These are phyloP conservation scores for Phrynocephalus forsythii DNA, from an alignment of 2,797 vertebrate genomes.

Conservation along the genomic window DNA sequence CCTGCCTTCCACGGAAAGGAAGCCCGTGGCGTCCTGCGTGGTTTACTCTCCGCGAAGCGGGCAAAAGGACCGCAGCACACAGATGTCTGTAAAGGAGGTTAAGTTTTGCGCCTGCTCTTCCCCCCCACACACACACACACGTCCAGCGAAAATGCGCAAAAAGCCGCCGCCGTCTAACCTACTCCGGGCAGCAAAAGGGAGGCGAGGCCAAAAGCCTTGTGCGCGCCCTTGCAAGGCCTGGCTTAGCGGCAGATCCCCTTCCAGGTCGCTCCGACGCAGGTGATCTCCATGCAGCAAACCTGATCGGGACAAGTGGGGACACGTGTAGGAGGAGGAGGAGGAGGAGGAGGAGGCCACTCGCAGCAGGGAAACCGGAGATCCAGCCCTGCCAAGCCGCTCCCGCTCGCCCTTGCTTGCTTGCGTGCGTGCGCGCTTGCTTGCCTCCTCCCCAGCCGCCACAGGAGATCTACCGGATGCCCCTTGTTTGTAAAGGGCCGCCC, in stretches of 20 bases:
- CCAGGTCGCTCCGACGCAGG: background rate
- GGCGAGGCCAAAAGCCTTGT: too few relatives aligned
- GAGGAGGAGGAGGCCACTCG: background rate
- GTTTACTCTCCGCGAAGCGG: background rate
- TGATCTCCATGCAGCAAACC: background rate
- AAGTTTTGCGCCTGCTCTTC: background rate
- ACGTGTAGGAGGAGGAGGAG: background rate
- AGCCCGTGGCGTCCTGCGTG: background rate
- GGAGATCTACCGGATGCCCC: background rate
- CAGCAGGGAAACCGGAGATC: background rate
- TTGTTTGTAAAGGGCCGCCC: background rate
- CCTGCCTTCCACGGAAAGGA: background rate
- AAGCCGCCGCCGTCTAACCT: too few relatives aligned
- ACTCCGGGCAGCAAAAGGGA: too few relatives aligned
- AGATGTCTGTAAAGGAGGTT: too few relatives aligned
- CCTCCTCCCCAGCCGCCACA: background rate
- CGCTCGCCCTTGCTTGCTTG: background rate
- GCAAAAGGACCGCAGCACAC: background rate
- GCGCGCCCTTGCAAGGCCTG: background rate
- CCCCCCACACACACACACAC: too few relatives aligned
- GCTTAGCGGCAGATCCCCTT: background rate
- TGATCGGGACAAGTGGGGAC: constrained; percentile 22
- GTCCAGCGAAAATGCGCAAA: background rate
- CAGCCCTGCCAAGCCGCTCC: background rate
- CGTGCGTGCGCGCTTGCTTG: too few relatives aligned